These are phyloP conservation scores for Sphinx pinastri DNA, from an alignment of 2,888 invertebrate species.

Conservation along the genomic window DNA sequence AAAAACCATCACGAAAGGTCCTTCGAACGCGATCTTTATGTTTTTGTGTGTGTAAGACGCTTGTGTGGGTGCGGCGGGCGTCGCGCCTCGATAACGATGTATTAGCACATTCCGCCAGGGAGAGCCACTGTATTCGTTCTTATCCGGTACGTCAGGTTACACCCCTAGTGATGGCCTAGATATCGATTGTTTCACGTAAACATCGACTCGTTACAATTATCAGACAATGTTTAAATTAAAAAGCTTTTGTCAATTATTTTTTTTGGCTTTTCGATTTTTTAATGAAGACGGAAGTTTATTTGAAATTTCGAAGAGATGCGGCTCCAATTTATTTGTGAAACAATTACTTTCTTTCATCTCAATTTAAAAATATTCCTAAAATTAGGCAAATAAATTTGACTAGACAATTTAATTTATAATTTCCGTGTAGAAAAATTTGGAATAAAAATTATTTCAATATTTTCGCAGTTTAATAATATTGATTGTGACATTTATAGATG, in stretches of 20 bases:
- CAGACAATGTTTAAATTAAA: constrained; percentile 15
- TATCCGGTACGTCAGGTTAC: constrained; percentile 82
- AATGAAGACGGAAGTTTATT: too few species aligned
- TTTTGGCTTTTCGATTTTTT: too few species aligned
- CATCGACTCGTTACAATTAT: constrained; percentile 5
- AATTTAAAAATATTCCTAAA: too few species aligned
- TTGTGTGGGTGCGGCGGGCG: constrained; percentile 50
- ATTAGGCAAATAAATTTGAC: too few species aligned
- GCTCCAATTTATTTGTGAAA: too few species aligned
- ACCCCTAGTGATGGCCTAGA: constrained; percentile 71
- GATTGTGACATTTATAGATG: not conserved
- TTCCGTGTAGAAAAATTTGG: not conserved
- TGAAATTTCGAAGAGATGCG: too few species aligned
- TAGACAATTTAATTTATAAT: not conserved
- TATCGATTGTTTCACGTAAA: constrained; percentile 40
- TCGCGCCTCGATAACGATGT: constrained; percentile 77
- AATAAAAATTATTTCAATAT: not conserved
- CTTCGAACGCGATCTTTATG: constrained; percentile 24
- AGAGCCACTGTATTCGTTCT: constrained; percentile 81
- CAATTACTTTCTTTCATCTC: too few species aligned
- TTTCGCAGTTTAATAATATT: not conserved
- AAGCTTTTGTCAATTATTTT: too few species aligned
- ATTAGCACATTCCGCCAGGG: constrained; percentile 80
- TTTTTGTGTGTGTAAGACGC: constrained; percentile 36
- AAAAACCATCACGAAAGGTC: constrained; percentile 8